Percentiles rank a stretch among this genome's conserved stretches.
These are phyloP conservation scores for Amphipyra berbera DNA, from an alignment of 2,888 invertebrate genomes.

Conservation along the genomic window DNA sequence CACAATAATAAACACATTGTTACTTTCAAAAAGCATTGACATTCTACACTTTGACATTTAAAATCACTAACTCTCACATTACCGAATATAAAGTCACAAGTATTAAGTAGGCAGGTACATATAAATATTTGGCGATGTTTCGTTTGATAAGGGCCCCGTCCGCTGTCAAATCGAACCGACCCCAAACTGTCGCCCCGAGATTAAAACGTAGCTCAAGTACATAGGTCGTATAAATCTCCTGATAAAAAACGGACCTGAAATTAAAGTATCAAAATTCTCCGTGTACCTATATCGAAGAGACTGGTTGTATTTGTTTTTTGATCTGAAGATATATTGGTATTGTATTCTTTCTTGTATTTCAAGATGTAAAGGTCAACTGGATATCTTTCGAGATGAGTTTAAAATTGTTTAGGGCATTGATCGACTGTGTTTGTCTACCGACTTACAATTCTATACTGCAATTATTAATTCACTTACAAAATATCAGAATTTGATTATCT, in stretches of 20 bases:
- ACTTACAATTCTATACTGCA: too few relatives aligned
- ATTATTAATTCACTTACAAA: too few relatives aligned
- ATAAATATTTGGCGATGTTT: constrained; percentile 49
- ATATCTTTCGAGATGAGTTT: background rate
- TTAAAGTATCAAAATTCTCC: constrained; percentile 37
- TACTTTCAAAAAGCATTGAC: constrained; percentile 34
- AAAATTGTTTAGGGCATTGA: background rate
- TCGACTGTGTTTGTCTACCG: too few relatives aligned
- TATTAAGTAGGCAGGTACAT: constrained; percentile 29
- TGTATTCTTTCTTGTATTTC: constrained; percentile 4
- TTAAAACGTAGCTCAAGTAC: constrained; percentile 50
- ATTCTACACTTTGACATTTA: constrained; percentile 30
- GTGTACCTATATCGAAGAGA: constrained; percentile 13
- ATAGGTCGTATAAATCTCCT: constrained; percentile 40
- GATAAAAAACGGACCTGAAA: constrained; percentile 32
- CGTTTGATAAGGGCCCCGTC: constrained; percentile 51
- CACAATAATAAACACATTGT: background rate
- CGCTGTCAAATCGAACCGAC: constrained; percentile 52
- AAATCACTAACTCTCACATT: constrained; percentile 32
- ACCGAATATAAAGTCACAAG: constrained; percentile 41
- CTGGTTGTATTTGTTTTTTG: constrained; percentile 28
- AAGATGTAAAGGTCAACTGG: background rate
- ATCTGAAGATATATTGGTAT: constrained; percentile 26
- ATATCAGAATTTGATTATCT: too few relatives aligned
- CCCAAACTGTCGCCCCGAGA: constrained; percentile 54